Conservation (phyloP, 2,888 invertebrate genomes). For the Dichetophora obliterata region DNA sequence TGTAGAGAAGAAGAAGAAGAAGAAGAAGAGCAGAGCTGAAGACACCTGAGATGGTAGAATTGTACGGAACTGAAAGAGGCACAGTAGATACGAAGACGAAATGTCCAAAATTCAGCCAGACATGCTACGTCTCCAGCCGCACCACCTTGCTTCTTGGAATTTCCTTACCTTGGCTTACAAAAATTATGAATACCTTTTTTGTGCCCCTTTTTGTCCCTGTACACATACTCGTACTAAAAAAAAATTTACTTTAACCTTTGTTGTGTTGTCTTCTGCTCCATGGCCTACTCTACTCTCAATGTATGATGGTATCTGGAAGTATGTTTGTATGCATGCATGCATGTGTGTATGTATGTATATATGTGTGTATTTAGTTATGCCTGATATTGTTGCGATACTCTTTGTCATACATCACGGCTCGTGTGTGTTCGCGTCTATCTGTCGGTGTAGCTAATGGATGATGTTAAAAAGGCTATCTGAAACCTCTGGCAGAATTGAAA, state of each 20-base stretch:
- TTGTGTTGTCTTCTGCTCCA: too few species aligned
- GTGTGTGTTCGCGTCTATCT: too few species aligned
- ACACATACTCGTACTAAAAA: too few species aligned
- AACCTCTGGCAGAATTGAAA: too few species aligned
- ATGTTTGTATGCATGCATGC: neutral
- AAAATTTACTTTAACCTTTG: too few species aligned
- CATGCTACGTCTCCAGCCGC: neutral
- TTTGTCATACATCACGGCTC: neutral
- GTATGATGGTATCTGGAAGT: neutral
- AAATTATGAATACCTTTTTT: neutral
- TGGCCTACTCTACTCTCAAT: too few species aligned
- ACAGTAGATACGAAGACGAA: too few species aligned
- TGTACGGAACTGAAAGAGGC: too few species aligned
- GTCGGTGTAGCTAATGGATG: neutral
- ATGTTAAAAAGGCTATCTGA: too few species aligned
- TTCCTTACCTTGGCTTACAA: neutral
- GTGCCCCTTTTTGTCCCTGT: neutral
- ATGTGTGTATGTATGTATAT: neutral
- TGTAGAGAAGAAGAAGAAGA: too few species aligned
- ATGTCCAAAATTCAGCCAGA: too few species aligned
- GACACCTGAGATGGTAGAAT: neutral
- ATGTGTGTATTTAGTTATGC: neutral
- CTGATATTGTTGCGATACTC: neutral
- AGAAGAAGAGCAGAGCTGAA: neutral
- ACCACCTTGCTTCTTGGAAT: constrained; percentile 2